A percentile compares a stretch with the other conserved stretches of the same genome.
Evolutionary conservation across 2,797 vertebrate genomes (phyloP).

Genomic region (Leucoraja ocellata): DNA sequence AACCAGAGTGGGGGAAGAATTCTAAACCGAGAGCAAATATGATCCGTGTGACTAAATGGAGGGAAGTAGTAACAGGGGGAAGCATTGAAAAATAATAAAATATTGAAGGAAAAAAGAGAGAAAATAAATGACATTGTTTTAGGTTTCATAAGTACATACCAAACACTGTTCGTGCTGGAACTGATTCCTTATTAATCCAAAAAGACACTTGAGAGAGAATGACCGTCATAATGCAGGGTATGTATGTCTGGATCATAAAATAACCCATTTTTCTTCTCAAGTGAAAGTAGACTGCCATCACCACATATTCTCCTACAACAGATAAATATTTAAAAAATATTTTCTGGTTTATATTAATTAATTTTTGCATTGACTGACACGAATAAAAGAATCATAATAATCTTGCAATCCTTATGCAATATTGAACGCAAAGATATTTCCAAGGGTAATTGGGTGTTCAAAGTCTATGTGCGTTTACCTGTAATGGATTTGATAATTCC

Average conservation of each 20-base stretch:
- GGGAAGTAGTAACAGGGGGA: neutral
- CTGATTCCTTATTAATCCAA: slow-evolving; percentile 99
- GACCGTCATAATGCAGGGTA: slow-evolving; percentile 98
- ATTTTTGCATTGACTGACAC: neutral
- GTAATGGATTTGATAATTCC: slow-evolving; percentile 95
- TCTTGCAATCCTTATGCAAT: neutral
- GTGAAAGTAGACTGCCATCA: slow-evolving; percentile 96
- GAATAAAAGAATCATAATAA: neutral
- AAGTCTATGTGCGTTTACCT: slow-evolving; percentile 58
- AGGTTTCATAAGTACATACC: slow-evolving; percentile 62
- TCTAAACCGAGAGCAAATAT: neutral
- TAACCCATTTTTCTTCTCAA: slow-evolving; percentile 97
- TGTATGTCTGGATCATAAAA: slow-evolving; percentile 99
- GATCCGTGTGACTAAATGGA: neutral
- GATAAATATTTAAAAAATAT: slow-evolving; percentile 36
- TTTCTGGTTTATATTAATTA: neutral
- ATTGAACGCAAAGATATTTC: neutral
- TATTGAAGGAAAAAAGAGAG: neutral
- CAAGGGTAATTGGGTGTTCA: neutral
- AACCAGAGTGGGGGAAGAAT: neutral
- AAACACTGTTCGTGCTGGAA: slow-evolving; percentile 94
- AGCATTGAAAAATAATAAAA: neutral
- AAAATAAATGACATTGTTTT: slow-evolving; percentile 44
- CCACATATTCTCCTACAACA: slow-evolving; percentile 86
- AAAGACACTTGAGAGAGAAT: slow-evolving; percentile 99